Evolutionary conservation across 2,888 invertebrate genomes (phyloP), one percentile per base, ranked within the genome.

Genomic region (Petrophora chlorosata): DNA sequence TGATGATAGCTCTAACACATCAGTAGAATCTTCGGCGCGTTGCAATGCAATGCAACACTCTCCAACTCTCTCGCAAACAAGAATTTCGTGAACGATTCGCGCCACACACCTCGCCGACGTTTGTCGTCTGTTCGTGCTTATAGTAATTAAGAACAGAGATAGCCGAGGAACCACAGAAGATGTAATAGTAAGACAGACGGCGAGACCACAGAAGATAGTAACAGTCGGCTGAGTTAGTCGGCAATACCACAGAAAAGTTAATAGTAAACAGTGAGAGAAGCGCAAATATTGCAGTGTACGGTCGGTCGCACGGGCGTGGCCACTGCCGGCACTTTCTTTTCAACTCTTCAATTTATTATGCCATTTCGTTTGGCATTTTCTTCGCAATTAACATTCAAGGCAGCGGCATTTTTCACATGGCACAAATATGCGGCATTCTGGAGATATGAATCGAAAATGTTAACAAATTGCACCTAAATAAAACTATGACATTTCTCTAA

Each of bases 311-410:
- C 38, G 41, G 53, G 50, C 35, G 59, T 41, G 56, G 51, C 53
- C 17, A 12, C 26, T 5, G 30, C 29, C 33, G 44, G 32, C 42
- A 54, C 59, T 61, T 61, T 61, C 59, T 59, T 58, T 56, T 50
- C 39, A 56, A 49, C 54, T 48, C 45, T 32, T 41, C 25, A 34
- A 52, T 54, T 59, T 53, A 49, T 56, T 56, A 60, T 46, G 52
- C 58, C 44, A 36, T 52, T 56, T 44, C 66, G 59, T 69, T 63
- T 59, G 60, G 52, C 56, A 61, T 68, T 68, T 73, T 57, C 53
- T 42, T 59, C 43, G 41, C 50, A 42, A 53, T 51, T 59, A 55
- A 48, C 43, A 50, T 51, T 38, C 35, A 41, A 56, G 42, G 36
- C 19, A 51, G 53, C 56, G 56, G 53, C 53, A 56, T 61, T 59